A percentile compares a stretch with the other conserved stretches of the same genome.
These are phyloP conservation scores for Corella eumyota DNA, from an alignment of 23 tunicate genomes.

Conservation along the genomic window DNA sequence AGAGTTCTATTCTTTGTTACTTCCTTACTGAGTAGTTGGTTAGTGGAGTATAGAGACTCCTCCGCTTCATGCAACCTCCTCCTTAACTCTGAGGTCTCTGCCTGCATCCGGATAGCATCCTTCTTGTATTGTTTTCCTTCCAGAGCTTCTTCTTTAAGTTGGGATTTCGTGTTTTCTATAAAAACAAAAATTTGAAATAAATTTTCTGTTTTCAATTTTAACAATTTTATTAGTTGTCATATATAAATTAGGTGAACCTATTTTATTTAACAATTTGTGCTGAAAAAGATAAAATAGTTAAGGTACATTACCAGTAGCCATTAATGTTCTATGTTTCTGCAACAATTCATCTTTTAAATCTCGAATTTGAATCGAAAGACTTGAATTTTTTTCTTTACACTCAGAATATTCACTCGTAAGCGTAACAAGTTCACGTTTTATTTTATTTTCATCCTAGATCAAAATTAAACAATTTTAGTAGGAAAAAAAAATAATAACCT, in stretches of 20 bases:
- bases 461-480: too few relatives aligned
- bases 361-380: not conserved
- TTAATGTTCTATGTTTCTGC: conserved; percentile 39
- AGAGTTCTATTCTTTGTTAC: conserved; percentile 18
- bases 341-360: conserved; percentile 46
- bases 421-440: not conserved
- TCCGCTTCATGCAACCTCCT: conserved; percentile 10
- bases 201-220: not conserved
- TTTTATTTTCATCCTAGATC: not conserved
- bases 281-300: too few relatives aligned
- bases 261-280: not conserved
- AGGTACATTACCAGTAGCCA: too few relatives aligned
- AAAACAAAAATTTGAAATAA: not conserved
- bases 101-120: conserved; percentile 32
- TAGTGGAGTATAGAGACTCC: not conserved
- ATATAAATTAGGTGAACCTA: not conserved
- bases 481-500: too few relatives aligned
- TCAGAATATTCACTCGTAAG: not conserved
- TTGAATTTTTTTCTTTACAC: conserved; percentile 5
- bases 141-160: conserved; percentile 45
- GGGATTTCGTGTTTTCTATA: conserved; percentile 13
- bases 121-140: conserved; percentile 35
- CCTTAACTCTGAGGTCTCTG: conserved; percentile 16
- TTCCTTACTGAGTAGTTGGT: conserved; percentile 25
- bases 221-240: not conserved